These are phyloP conservation scores for Protula sp. DNA, from an alignment of 2,888 invertebrate species.

Conservation along the genomic window DNA sequence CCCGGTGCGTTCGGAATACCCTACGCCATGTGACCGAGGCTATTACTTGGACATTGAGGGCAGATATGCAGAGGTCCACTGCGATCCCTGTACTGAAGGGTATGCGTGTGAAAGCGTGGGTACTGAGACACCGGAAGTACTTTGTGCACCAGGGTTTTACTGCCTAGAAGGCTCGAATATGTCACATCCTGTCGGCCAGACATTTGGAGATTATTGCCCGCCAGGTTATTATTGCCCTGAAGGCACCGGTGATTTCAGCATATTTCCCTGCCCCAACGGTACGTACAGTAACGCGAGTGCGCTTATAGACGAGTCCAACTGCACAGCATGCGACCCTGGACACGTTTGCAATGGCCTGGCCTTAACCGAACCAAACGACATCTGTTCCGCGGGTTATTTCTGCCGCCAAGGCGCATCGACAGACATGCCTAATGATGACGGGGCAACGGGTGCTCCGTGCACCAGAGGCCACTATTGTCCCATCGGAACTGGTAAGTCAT, in stretches of 20 bases:
- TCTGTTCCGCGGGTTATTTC: constrained; percentile 46
- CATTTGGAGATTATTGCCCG: constrained; percentile 40
- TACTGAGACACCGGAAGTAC: constrained; percentile 29
- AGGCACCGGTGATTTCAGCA: constrained; percentile 34
- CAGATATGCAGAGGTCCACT: constrained; percentile 33
- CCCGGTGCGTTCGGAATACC: constrained; percentile 37
- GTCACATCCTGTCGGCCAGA: constrained; percentile 11
- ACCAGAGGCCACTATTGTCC: constrained; percentile 45
- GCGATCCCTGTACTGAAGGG: constrained; percentile 32
- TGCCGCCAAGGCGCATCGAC: constrained; percentile 39
- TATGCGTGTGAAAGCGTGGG: constrained; percentile 43
- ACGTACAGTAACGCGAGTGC: constrained; percentile 46
- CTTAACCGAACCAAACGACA: constrained; percentile 37
- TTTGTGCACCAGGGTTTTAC: constrained; percentile 42
- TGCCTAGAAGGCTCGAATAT: constrained; percentile 27
- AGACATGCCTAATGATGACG: constrained; percentile 43
- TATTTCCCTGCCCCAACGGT: constrained; percentile 44
- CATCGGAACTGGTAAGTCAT: constrained; percentile 33
- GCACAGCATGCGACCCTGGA: constrained; percentile 45
- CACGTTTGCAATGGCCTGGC: constrained; percentile 37
- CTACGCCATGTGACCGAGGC: constrained; percentile 44
- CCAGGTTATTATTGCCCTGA: constrained; percentile 44
- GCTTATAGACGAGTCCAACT: constrained; percentile 29
- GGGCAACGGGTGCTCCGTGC: constrained; percentile 45
- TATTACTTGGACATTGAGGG: constrained; percentile 35